phyloP scores from a whole-genome alignment of 2,113 vertebrate species.

The Anthoscopus minutus region DNA sequence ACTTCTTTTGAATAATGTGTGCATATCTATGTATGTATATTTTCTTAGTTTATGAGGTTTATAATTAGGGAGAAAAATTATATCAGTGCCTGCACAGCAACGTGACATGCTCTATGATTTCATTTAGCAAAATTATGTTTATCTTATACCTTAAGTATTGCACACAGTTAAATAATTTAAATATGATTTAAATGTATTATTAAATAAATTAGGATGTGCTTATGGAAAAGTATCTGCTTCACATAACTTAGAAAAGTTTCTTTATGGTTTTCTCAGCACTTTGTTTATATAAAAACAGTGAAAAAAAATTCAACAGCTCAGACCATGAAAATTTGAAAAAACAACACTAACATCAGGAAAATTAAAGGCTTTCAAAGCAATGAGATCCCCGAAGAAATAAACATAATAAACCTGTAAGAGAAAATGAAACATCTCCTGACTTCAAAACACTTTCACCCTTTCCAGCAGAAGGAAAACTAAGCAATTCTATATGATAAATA shows the following conservation, averaged over 20 bases:
- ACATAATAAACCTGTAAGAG: background rate
- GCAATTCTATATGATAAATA: background rate
- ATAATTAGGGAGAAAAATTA: constrained; percentile 27
- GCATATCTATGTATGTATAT: background rate
- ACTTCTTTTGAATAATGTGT: constrained; percentile 41
- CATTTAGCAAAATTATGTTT: constrained; percentile 40
- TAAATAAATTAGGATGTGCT: constrained; percentile 24
- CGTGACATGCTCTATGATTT: constrained; percentile 41
- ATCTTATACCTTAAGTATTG: background rate
- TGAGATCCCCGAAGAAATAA: background rate
- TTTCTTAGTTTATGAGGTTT: constrained; percentile 46
- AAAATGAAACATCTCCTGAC: background rate
- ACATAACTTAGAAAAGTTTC: background rate
- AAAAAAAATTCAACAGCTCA: background rate
- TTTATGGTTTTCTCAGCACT: background rate
- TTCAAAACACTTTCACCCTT: background rate
- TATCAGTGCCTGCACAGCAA: background rate
- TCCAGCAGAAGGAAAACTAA: background rate
- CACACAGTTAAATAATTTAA: constrained; percentile 27
- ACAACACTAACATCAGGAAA: background rate
- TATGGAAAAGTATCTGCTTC: constrained; percentile 34
- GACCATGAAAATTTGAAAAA: background rate
- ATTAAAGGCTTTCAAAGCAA: background rate
- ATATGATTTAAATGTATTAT: constrained; percentile 32
- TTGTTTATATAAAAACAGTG: background rate